A percentile compares a stretch with the other conserved stretches of the same genome.
Evolutionary conservation across 1,140 invertebrate genomes (phyloP).

Genomic region (Drosophila virilis): DNA sequence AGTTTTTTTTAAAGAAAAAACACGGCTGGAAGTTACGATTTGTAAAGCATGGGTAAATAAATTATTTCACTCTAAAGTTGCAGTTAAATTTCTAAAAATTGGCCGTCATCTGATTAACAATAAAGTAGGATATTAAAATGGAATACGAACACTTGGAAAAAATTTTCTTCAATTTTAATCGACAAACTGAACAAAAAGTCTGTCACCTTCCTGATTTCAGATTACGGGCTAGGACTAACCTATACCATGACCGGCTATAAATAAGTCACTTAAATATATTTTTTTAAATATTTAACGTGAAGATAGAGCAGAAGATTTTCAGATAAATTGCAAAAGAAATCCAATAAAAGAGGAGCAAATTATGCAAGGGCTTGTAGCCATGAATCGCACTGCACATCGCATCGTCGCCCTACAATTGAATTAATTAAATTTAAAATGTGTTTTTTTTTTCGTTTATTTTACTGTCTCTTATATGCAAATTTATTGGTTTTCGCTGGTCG

Average conservation of each 20-base stretch:
- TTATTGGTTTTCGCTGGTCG: slow-evolving; percentile 25
- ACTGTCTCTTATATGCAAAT: slow-evolving; percentile 32
- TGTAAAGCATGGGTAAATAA: too few relatives aligned
- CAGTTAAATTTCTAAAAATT: too few relatives aligned
- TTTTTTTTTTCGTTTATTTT: slow-evolving; percentile 3
- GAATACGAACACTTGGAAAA: too few relatives aligned
- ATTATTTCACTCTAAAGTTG: too few relatives aligned
- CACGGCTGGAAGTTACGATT: neutral
- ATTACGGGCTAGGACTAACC: too few relatives aligned
- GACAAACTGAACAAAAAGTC: too few relatives aligned
- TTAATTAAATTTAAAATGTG: slow-evolving; percentile 37
- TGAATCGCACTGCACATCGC: slow-evolving; percentile 19
- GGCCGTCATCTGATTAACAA: too few relatives aligned
- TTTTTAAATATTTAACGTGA: slow-evolving; percentile 13
- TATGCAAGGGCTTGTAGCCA: neutral
- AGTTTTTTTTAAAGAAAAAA: neutral
- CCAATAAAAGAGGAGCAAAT: slow-evolving; percentile 23
- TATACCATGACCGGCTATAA: neutral
- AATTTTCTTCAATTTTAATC: too few relatives aligned
- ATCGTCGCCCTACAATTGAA: slow-evolving; percentile 34
- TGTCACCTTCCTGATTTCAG: too few relatives aligned
- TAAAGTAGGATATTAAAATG: too few relatives aligned
- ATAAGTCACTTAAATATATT: slow-evolving; percentile 14
- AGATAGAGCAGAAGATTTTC: neutral
- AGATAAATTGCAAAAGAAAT: slow-evolving; percentile 16